These are phyloP conservation scores for Scophthalmus maximus DNA, from an alignment of 2,113 vertebrate species.

Conservation along the genomic window DNA sequence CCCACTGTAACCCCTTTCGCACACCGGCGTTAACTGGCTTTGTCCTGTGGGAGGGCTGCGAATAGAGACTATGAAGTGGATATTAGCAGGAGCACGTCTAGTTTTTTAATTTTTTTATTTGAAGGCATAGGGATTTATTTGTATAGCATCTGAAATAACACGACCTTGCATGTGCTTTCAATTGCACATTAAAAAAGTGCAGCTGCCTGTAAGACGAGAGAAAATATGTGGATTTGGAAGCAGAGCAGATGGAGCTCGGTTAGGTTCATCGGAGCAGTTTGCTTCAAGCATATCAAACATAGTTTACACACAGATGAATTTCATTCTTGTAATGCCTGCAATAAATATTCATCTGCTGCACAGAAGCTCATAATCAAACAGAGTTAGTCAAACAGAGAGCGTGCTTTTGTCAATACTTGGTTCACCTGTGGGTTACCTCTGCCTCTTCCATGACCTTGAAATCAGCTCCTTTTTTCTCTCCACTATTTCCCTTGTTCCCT, in stretches of 20 bases:
- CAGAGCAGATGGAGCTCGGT: constrained; percentile 70
- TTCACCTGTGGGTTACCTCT: constrained; percentile 55
- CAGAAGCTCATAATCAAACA: constrained; percentile 57
- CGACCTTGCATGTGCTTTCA: constrained; percentile 2
- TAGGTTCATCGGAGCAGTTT: constrained; percentile 64
- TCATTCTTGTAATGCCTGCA: constrained; percentile 35
- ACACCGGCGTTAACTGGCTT: constrained; percentile 36
- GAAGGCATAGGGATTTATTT: constrained; percentile 39
- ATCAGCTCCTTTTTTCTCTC: constrained; percentile 41
- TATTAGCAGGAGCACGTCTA: constrained; percentile 36
- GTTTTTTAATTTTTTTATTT: not conserved
- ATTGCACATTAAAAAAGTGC: constrained; percentile 13
- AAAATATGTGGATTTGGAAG: constrained; percentile 36
- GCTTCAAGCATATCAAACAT: constrained; percentile 64
- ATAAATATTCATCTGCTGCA: constrained; percentile 65
- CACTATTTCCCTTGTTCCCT: constrained; percentile 39
- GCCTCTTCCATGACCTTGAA: constrained; percentile 49
- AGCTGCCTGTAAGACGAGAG: constrained; percentile 3
- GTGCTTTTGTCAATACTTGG: too few species aligned
- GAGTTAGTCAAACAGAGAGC: constrained; percentile 54
- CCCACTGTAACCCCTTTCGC: constrained; percentile 60
- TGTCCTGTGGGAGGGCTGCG: constrained; percentile 24
- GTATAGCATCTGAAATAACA: constrained; percentile 41
- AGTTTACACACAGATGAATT: constrained; percentile 64
- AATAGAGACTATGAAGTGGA: constrained; percentile 33